Evolutionary conservation across 2,113 vertebrate species (phyloP), one percentile per base, ranked within the genome.

Genomic region (Nematolebias whitei): DNA sequence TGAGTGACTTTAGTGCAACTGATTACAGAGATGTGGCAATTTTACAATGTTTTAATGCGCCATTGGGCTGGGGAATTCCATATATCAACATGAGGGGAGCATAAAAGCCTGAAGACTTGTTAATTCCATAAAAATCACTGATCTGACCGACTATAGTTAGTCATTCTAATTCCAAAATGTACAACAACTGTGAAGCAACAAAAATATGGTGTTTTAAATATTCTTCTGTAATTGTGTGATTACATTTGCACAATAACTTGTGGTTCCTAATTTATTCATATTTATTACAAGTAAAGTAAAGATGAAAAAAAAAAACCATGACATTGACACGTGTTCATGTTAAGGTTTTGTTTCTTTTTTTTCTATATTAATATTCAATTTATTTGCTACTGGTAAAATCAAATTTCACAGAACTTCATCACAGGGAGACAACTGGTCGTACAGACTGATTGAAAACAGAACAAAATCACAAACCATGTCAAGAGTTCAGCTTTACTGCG

Each of bases 1-100:
- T 12, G 58, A 63, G 29, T 43, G 69, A 64, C 22, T 75, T 68
- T 18, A 45, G 32, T 24, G 49, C 29, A 24, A 51, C 12, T 32
- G n/a, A 58, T 44, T 60, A 48, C 38, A 51, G 45, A 5, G 0
- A 62, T 52, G 3, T 57, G 38, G 26, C 19, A 68, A 35, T 62
- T 83, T 55, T 44, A 12, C 39, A 44, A 4, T 26, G 22, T 15
- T 41, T 60, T 58, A 48, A 43, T 61, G 57, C 29, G 2, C 1
- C 2, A 19, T 4, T 2, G 12, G 22, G 19, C 16, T 19, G 54
- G 22, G 32, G 9, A 8, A 8, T 35, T 7, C 2, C 32, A 14
- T 41, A 29, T 2, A 44, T 38, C 29, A 19, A 45, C 23, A 68
- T 60, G 16, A 49, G 16, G 9, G 5, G 22, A 64, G 50, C n/a